phyloP scores from a whole-genome alignment of 2,888 invertebrate genomes.

The Maniola hyperantus region DNA sequence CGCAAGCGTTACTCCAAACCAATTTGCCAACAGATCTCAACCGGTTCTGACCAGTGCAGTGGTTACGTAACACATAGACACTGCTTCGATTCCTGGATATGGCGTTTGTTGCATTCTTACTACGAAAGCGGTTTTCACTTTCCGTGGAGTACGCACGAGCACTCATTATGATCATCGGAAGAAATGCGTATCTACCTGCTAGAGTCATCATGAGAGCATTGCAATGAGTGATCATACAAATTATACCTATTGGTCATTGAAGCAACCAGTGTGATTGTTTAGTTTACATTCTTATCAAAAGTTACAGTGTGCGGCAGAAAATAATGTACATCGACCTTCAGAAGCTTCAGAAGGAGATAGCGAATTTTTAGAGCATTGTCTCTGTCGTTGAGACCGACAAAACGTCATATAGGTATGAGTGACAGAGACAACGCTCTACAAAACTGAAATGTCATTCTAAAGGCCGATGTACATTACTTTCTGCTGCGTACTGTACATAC shows the following conservation, averaged over 20 bases:
- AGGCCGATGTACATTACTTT: too few relatives aligned
- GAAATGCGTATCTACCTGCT: too few relatives aligned
- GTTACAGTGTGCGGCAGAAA: too few relatives aligned
- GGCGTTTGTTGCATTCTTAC: constrained; percentile 57
- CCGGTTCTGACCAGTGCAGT: constrained; percentile 12
- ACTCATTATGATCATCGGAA: constrained; percentile 18
- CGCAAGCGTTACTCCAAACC: constrained; percentile 18
- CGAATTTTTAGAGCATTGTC: too few relatives aligned
- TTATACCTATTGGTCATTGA: background rate
- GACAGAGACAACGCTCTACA: too few relatives aligned
- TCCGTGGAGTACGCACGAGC: constrained; percentile 62
- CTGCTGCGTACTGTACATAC: too few relatives aligned
- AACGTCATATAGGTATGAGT: too few relatives aligned
- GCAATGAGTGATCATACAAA: background rate
- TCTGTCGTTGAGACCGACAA: too few relatives aligned
- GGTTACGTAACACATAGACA: constrained; percentile 24
- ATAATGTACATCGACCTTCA: too few relatives aligned
- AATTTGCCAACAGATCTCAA: constrained; percentile 24
- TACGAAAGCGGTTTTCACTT: constrained; percentile 71
- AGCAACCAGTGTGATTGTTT: background rate
- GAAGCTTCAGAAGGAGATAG: too few relatives aligned
- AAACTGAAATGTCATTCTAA: too few relatives aligned
- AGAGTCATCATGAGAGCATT: background rate
- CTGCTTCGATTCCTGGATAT: constrained; percentile 50
- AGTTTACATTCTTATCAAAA: too few relatives aligned